A percentile compares a stretch with the other conserved stretches of the same genome.
phyloP scores from a whole-genome alignment of 2,888 invertebrate genomes.

The Neoscelio sp. region DNA sequence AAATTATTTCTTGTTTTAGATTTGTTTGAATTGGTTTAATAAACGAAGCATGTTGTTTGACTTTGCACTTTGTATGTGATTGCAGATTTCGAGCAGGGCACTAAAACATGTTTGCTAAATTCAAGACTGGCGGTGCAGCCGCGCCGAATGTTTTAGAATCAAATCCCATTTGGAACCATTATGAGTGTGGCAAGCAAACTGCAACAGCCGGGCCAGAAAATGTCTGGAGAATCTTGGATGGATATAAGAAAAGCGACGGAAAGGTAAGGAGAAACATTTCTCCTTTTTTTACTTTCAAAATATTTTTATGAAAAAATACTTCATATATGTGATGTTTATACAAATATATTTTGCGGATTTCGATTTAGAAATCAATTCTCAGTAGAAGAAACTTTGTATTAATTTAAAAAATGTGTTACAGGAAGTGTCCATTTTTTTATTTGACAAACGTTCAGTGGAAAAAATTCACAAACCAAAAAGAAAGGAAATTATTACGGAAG shows the following conservation, averaged over 20 bases:
- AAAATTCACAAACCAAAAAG: slow-evolving; percentile 96
- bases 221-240: slow-evolving; percentile 96
- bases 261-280: slow-evolving; percentile 86
- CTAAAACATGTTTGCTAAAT: slow-evolving; percentile 88
- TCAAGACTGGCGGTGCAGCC: slow-evolving; percentile 85
- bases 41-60: no score
- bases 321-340: no score
- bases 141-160: slow-evolving; percentile 85
- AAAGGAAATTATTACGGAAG: slow-evolving; percentile 96
- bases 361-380: no score
- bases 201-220: slow-evolving; percentile 93
- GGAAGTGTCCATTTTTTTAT: slow-evolving; percentile 97
- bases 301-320: no score
- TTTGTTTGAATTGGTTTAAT: no score
- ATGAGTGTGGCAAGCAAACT: slow-evolving; percentile 93
- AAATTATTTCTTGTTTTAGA: no score
- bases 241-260: slow-evolving; percentile 93
- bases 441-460: slow-evolving; percentile 96
- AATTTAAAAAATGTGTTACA: no score
- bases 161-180: slow-evolving; percentile 94
- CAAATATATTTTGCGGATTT: not conserved
- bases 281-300: no score
- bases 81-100: slow-evolving; percentile 49
- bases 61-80: slow-evolving; percentile 1
- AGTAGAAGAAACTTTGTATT: no score